Conservation (phyloP, 2,888 invertebrate species). For the Marronus borbonicus region DNA sequence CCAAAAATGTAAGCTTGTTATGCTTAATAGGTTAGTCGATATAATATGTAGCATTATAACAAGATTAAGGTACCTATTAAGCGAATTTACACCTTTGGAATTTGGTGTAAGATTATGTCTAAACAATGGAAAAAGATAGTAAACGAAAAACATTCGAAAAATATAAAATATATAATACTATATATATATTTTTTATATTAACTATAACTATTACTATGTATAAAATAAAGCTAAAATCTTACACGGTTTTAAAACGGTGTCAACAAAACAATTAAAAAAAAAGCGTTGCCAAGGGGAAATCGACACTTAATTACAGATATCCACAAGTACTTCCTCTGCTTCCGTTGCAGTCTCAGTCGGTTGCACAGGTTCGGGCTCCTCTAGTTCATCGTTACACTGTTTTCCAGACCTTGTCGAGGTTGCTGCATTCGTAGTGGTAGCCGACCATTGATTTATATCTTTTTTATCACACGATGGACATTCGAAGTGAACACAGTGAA, state of each 20-base stretch:
- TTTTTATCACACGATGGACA: constrained; percentile 83
- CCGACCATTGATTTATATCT: constrained; percentile 57
- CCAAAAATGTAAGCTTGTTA: background rate
- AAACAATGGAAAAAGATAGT: background rate
- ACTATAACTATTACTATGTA: background rate
- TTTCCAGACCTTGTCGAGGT: constrained; percentile 39
- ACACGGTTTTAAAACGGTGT: constrained; percentile 28
- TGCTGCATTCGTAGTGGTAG: constrained; percentile 45
- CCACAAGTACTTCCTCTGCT: constrained; percentile 63
- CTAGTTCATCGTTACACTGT: constrained; percentile 44
- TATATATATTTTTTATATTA: constrained; percentile 3
- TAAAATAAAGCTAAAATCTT: constrained; percentile 46
- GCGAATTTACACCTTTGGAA: constrained; percentile 11
- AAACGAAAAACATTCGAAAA: constrained; percentile 30
- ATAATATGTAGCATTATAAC: constrained; percentile 13
- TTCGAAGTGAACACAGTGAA: constrained; percentile 98
- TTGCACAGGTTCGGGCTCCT: constrained; percentile 56
- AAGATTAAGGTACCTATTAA: constrained; percentile 1
- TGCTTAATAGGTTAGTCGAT: constrained; percentile 29
- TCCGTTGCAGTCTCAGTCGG: constrained; percentile 67
- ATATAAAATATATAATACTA: constrained; percentile 41
- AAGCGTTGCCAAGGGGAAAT: background rate
- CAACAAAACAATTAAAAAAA: constrained; percentile 45
- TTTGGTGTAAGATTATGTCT: constrained; percentile 22
- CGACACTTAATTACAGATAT: constrained; percentile 37